Evolutionary conservation across 1,140 invertebrate genomes (phyloP), one percentile per base, ranked within the genome.

Genomic region (Zophobas morio): DNA sequence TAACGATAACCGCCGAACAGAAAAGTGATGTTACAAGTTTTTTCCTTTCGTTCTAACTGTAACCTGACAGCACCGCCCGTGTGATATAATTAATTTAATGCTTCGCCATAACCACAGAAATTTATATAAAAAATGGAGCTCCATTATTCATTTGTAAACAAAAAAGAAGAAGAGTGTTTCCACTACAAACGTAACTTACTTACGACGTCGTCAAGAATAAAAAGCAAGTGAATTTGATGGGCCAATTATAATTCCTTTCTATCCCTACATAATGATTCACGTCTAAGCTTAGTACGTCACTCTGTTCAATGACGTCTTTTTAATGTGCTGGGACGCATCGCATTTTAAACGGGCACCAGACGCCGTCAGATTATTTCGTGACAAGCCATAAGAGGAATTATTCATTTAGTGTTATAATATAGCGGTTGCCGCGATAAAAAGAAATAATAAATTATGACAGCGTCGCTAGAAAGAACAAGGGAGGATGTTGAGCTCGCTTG

Each of bases 361-460:
- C 49, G 51, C 49, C 71, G 54, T 73, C 54, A 35, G 54, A 73
- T 73, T 73, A 73, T 73, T 54, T 35, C 70, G 34, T 42, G 49
- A 54, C 49, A 53, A 56, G 49, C 46, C 49, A 73, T 73, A 53
- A 34, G 40, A 73, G 71, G 49, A 49, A 73, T 73, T 73, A 73
- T 73, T 73, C 71, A 73, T 73, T 73, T 73, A 72, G 47, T 72
- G 60, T 63, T 63, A 63, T 72, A 73, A 73, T 73, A 73, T 73
- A 73, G 71, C 54, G 71, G 71, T 73, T 56, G 54, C 40, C 8
- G 36, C 56, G 49, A 56, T 53, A 73, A 73, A 70, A 73, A 73
- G 71, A 53, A 73, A 56, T 73, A 73, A 73, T 73, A 73, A 73
- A 73, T 73, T 42, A 36, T 56, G 71, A 73, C 71, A 73, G 71